Conservation (phyloP, 2,113 vertebrate species). For the Arvicanthis niloticus region DNA sequence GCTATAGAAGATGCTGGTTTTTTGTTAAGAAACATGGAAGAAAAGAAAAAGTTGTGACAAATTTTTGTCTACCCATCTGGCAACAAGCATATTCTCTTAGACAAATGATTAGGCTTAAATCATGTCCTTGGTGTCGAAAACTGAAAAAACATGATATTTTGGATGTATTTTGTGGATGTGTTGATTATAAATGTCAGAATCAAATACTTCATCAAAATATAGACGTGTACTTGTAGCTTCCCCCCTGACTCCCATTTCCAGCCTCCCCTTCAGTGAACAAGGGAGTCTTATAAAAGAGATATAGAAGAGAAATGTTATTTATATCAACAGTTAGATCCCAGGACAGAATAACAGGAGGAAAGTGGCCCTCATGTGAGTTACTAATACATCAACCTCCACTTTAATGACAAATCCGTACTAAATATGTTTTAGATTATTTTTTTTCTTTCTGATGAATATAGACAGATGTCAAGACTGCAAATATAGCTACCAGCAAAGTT, state of each 20-base stretch:
- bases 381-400: background rate
- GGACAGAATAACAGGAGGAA: background rate
- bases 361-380: background rate
- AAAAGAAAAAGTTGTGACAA: background rate
- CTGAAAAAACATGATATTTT: background rate
- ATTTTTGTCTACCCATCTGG: background rate
- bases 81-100: background rate
- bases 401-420: background rate
- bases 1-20: background rate
- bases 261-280: background rate
- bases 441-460: background rate
- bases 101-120: background rate
- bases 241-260: background rate
- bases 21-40: background rate
- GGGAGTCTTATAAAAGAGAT: slow-evolving; percentile 7
- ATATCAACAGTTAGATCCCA: background rate
- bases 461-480: background rate
- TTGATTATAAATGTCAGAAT: slow-evolving; percentile 20
- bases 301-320: background rate
- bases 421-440: background rate
- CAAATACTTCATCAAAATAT: background rate
- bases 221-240: background rate
- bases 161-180: background rate
- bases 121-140: background rate
- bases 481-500: background rate